phyloP scores from a whole-genome alignment of 2,113 vertebrate genomes.

The Grallaria varia region DNA sequence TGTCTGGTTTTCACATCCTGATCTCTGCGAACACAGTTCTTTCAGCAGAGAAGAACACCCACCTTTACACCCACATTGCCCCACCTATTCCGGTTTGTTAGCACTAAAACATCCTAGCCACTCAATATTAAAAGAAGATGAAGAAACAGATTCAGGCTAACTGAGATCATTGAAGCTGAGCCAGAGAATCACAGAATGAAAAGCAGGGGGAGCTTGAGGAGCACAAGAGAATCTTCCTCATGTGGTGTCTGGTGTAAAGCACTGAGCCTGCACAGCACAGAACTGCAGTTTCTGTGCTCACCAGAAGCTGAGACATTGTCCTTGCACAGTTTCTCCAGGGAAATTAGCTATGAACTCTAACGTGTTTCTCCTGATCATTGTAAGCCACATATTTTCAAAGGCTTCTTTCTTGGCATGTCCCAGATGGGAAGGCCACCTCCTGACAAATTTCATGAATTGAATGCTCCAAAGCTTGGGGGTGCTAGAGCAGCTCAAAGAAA shows the following conservation, averaged over 20 bases:
- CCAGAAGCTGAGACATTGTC: slow-evolving; percentile 3
- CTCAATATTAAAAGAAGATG: not conserved
- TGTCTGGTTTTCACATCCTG: not conserved
- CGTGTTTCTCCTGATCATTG: not conserved
- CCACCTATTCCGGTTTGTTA: not conserved
- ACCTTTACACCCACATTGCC: not conserved
- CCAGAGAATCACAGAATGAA: slow-evolving; percentile 44
- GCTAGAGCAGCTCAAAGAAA: slow-evolving; percentile 25
- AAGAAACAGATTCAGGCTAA: not conserved
- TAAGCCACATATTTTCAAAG: slow-evolving; percentile 14
- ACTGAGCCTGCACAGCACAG: not conserved
- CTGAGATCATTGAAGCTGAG: not conserved
- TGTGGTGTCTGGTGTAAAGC: not conserved
- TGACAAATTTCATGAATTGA: not conserved
- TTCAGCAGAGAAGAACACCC: not conserved
- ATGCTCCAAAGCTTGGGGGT: not conserved
- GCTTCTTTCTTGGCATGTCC: not conserved
- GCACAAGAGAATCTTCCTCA: slow-evolving; percentile 36
- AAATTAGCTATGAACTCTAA: not conserved
- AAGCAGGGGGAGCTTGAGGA: slow-evolving; percentile 68
- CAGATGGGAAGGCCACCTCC: not conserved
- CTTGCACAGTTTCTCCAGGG: not conserved
- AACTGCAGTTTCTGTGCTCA: slow-evolving; percentile 9
- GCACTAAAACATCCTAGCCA: not conserved
- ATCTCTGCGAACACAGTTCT: not conserved